Percentiles rank a stretch among this genome's conserved stretches.
Conservation (phyloP, 92 coral and sea anemone genomes). For the Palythoa caribaeorum region DNA sequence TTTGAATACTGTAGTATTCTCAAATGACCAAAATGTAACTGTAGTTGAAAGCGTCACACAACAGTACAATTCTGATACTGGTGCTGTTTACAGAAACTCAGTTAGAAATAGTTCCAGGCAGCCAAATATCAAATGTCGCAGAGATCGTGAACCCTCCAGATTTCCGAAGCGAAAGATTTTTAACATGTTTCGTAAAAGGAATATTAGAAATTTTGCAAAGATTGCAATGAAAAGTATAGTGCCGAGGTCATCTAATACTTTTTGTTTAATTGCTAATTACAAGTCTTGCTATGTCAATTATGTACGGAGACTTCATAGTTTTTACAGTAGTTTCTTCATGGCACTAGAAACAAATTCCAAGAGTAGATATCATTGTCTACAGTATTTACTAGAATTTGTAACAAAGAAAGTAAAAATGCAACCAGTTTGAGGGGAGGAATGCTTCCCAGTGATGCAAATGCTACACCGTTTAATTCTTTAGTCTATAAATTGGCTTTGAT, state of each 20-base stretch:
- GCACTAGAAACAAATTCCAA: constrained; percentile 10
- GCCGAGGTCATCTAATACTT: constrained; percentile 4
- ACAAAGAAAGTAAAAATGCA: constrained; percentile 9
- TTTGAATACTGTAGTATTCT: too few relatives aligned
- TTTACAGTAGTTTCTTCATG: constrained; percentile 10
- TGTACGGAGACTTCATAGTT: background rate
- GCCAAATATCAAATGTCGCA: constrained; percentile 1
- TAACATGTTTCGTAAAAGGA: background rate
- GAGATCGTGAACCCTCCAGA: constrained; percentile 7
- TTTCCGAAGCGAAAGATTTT: background rate
- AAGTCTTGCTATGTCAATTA: constrained; percentile 1
- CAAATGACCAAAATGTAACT: too few relatives aligned
- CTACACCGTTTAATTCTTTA: constrained; percentile 13
- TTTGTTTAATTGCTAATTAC: constrained; percentile 1
- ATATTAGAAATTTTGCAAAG: constrained; percentile 5
- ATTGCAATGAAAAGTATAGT: background rate
- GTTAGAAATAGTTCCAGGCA: constrained; percentile 1
- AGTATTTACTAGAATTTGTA: background rate
- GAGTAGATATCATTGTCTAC: background rate
- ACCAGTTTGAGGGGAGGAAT: constrained; percentile 13
- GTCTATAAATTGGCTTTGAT: constrained; percentile 14
- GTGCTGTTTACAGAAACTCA: background rate
- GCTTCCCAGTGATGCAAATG: constrained; percentile 10
- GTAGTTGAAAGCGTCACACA: too few relatives aligned
- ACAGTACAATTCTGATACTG: too few relatives aligned